Evolutionary conservation across 1,140 invertebrate genomes (phyloP), one percentile per base, ranked within the genome.

Genomic region (Helicoverpa zea): DNA sequence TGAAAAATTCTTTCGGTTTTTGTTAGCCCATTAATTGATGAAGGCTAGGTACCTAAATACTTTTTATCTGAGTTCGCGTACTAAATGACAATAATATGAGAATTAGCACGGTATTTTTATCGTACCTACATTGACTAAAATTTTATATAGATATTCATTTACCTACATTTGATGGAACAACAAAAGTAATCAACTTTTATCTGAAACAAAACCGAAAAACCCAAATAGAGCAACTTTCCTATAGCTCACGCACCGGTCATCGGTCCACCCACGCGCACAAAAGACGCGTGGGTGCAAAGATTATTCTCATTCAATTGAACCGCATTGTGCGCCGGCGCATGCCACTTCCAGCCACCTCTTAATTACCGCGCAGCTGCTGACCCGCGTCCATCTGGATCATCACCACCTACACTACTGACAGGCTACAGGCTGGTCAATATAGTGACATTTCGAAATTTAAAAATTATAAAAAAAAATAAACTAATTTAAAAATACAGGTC

Each of bases 241-340:
- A 43, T 64, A 64, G 63, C 68, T 49, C 49, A 18, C 16, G 66
- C 74, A 87, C 83, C 82, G 93, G 92, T 94, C 93, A 95, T 85
- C 87, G 86, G 91, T 95, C 92, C 93, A 92, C 92, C 92, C 91
- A 94, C 93, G 87, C 88, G 84, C 88, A 90, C 86, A 91, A 91
- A 82, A 88, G 89, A 88, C 84, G 92, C 92, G 93, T 94, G 93
- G 93, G 93, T 93, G 93, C 91, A 94, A 94, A 93, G 93, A 94
- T 94, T 94, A 94, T 89, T 93, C 89, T 91, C 92, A 94, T 94
- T 94, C 93, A 94, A 94, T 94, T 94, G 92, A 94, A 89, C 89
- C 86, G 90, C 92, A 94, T 94, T 94, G 92, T 93, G 92, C 92
- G 91, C 89, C 82, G 88, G 90, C 93, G 93, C 93, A 92, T 91